Base-by-base conservation (phyloP, 2,888 invertebrate genomes). In the Torymus auratus region DNA sequence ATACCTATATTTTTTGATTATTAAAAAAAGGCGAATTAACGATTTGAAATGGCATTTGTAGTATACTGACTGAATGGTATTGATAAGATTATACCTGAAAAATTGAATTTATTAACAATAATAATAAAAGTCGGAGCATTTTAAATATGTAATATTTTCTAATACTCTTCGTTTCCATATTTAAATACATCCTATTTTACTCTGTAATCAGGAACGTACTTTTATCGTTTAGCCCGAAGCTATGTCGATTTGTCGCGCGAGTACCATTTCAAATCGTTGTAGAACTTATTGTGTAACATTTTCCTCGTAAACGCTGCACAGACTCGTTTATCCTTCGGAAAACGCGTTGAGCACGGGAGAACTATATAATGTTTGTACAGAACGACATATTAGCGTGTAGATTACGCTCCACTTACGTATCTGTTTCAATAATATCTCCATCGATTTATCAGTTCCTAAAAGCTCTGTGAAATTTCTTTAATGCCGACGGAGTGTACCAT, bases 321-420 rank as follows among this genome's bases (percentile, higher is more conserved):
- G 41, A 41, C 41, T 41, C 41, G 41, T 41, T 41, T 41, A 41
- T 41, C 41, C 41, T 41, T 41, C 41, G 41, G 7, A 7, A 41
- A 0, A 41, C 41, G 7, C 41, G 23, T 67, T 20, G 53, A 67
- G 67, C 53, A 70, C 70, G 78, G 79, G 70, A 56, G 67, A 71
- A 81, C 68, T 81, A 7, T 41, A 41, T 41, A 84, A 84, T 84
- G 82, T 85, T 84, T 87, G 84, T 86, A 86, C 83, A 86, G 86
- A 83, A 85, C 56, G 75, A 53, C 71, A 70, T 28, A 83, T 79
- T 81, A 62, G 82, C 69, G 41, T 41, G 41, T 41, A 41, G 41
- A 41, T 41, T 41, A 7, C 83, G 82, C 75, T 64, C 50, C 64
- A 64, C 28, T 64, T 41, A 15, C n/a, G 10, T 41, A 17, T 64